Conservation (phyloP, 2,888 invertebrate species). For the Sceliomorpha sp. region DNA sequence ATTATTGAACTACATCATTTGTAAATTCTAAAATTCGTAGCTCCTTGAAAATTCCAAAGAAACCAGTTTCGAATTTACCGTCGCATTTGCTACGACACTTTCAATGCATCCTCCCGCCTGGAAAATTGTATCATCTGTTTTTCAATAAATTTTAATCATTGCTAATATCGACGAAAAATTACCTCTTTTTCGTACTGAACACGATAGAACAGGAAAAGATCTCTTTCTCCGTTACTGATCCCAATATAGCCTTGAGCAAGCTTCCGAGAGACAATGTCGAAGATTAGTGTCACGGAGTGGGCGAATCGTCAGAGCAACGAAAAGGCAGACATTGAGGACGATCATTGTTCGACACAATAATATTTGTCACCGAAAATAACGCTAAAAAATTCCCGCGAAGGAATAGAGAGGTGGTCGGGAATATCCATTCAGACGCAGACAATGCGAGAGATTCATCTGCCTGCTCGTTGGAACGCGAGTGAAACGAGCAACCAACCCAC, state of each 20-base stretch:
- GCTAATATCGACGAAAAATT: slow-evolving; percentile 41
- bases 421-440: slow-evolving; percentile 76
- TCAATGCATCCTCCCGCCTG: too few relatives aligned
- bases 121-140: too few relatives aligned
- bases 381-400: slow-evolving; percentile 64
- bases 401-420: slow-evolving; percentile 66
- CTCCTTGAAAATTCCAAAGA: too few relatives aligned
- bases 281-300: slow-evolving; percentile 67
- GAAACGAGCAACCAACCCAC: slow-evolving; percentile 56
- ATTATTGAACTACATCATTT: too few relatives aligned
- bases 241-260: slow-evolving; percentile 73
- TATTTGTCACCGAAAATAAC: slow-evolving; percentile 79
- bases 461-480: slow-evolving; percentile 68
- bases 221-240: slow-evolving; percentile 70
- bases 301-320: slow-evolving; percentile 56
- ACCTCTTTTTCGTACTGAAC: slow-evolving; percentile 37
- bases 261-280: slow-evolving; percentile 75
- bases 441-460: slow-evolving; percentile 77
- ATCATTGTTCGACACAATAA: slow-evolving; percentile 80
- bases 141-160: slow-evolving; percentile 2
- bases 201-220: slow-evolving; percentile 42
- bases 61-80: too few relatives aligned
- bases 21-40: too few relatives aligned
- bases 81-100: too few relatives aligned
- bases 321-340: slow-evolving; percentile 69